Evolutionary conservation across 2,888 invertebrate genomes (phyloP).

Genomic region (Margaritifera margaritifera): DNA sequence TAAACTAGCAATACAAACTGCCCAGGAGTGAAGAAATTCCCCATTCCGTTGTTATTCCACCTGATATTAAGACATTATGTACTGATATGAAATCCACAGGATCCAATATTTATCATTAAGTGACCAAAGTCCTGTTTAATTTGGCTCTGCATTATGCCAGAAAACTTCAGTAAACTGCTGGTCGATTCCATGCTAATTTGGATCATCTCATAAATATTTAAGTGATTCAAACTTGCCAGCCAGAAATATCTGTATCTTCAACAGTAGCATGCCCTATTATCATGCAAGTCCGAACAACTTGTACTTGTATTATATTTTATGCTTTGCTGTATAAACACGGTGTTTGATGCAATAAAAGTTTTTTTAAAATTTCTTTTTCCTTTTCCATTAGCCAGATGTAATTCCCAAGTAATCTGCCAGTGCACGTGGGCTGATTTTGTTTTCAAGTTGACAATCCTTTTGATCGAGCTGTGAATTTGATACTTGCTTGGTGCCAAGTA

Average conservation of each 20-base stretch:
- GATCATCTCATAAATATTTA: slow-evolving; percentile 13
- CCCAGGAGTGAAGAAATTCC: slow-evolving; percentile 42
- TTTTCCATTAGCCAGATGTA: too few species aligned
- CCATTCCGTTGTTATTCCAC: slow-evolving; percentile 24
- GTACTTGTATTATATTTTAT: too few species aligned
- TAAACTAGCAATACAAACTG: slow-evolving; percentile 51
- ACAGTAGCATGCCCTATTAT: too few species aligned
- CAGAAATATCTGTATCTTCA: slow-evolving; percentile 12
- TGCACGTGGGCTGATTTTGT: too few species aligned
- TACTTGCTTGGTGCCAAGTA: too few species aligned
- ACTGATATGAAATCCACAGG: slow-evolving; percentile 39
- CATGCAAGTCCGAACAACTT: too few species aligned
- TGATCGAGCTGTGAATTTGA: too few species aligned
- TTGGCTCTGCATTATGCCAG: slow-evolving; percentile 11
- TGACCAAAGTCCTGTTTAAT: slow-evolving; percentile 9
- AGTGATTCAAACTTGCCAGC: slow-evolving; percentile 7
- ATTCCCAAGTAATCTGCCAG: too few species aligned
- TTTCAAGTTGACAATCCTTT: too few species aligned
- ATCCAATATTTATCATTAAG: slow-evolving; percentile 32
- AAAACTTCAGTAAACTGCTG: slow-evolving; percentile 22
- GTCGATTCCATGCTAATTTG: slow-evolving; percentile 30
- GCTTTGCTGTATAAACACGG: too few species aligned
- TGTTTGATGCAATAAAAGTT: too few species aligned
- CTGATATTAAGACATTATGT: slow-evolving; percentile 33
- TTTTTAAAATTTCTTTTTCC: too few species aligned